Percentiles rank a stretch among this genome's conserved stretches.
phyloP scores from a whole-genome alignment of 1,140 invertebrate species.

The Adelges cooleyi region DNA sequence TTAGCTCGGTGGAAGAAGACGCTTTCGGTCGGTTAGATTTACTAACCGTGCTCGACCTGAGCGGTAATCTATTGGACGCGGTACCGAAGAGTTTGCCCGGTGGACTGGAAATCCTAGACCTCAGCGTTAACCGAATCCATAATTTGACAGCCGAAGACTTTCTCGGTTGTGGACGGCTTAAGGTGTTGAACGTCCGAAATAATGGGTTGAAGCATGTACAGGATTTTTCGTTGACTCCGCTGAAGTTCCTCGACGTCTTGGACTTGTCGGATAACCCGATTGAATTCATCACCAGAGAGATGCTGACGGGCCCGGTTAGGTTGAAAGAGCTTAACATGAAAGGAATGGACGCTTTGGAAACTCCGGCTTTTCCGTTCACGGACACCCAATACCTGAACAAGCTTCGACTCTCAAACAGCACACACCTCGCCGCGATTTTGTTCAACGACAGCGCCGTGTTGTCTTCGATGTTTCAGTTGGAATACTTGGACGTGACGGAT shows the following conservation, averaged over 20 bases:
- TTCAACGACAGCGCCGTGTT: background rate
- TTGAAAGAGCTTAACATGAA: background rate
- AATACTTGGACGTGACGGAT: background rate
- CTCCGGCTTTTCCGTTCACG: slow-evolving; percentile 6
- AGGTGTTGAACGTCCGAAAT: background rate
- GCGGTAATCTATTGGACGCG: slow-evolving; percentile 54
- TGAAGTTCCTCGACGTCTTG: background rate
- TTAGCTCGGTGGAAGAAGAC: slow-evolving; percentile 69
- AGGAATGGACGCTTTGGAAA: background rate
- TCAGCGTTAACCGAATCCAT: slow-evolving; percentile 53
- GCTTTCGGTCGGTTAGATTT: slow-evolving; percentile 69
- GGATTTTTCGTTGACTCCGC: background rate
- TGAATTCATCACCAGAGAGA: background rate
- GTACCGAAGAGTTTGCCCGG: slow-evolving; percentile 56
- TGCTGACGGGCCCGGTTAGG: background rate
- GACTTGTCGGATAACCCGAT: slow-evolving; percentile 24
- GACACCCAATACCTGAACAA: background rate
- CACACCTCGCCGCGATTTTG: background rate
- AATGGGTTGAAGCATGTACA: background rate
- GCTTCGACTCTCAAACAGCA: background rate
- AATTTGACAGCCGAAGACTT: background rate
- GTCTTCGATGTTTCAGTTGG: background rate
- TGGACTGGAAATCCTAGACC: slow-evolving; percentile 47
- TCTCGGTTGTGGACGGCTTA: background rate
- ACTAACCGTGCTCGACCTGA: slow-evolving; percentile 64